A percentile compares a stretch with the other conserved stretches of the same genome.
Conservation (phyloP, 2,113 vertebrate species). For the Pygoscelis antarcticus region DNA sequence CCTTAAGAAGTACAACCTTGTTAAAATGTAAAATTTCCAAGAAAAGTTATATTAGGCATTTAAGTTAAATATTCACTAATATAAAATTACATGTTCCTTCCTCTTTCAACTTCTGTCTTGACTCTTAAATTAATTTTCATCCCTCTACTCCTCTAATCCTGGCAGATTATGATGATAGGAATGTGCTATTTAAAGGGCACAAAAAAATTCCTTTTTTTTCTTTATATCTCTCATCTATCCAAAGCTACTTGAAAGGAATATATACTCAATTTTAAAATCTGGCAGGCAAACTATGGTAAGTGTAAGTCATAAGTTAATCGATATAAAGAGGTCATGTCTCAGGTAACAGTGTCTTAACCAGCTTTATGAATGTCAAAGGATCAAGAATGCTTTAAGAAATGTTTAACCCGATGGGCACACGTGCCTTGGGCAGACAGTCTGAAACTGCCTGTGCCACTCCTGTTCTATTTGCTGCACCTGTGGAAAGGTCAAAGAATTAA, state of each 20-base stretch:
- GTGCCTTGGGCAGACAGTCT: fast-evolving
- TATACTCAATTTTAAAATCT: neutral
- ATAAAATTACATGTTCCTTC: neutral
- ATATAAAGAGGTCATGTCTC: neutral
- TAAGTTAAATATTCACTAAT: neutral
- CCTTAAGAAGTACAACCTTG: neutral
- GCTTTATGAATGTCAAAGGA: neutral
- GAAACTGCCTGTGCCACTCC: neutral
- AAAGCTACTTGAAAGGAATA: neutral
- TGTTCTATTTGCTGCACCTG: neutral
- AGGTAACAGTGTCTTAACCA: neutral
- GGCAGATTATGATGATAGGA: neutral
- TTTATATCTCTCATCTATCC: neutral
- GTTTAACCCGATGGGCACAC: neutral
- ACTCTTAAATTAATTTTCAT: neutral
- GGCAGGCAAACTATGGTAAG: neutral
- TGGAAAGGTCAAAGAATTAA: neutral
- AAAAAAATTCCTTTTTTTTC: neutral
- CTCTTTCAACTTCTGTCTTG: neutral
- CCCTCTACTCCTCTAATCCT: neutral
- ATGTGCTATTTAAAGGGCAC: neutral
- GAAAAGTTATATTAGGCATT: neutral
- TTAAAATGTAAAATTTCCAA: neutral
- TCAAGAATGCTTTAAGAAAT: neutral
- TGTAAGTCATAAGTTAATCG: neutral